phyloP scores from a whole-genome alignment of 2,797 vertebrate genomes.

The Neomorphus geoffroyi region DNA sequence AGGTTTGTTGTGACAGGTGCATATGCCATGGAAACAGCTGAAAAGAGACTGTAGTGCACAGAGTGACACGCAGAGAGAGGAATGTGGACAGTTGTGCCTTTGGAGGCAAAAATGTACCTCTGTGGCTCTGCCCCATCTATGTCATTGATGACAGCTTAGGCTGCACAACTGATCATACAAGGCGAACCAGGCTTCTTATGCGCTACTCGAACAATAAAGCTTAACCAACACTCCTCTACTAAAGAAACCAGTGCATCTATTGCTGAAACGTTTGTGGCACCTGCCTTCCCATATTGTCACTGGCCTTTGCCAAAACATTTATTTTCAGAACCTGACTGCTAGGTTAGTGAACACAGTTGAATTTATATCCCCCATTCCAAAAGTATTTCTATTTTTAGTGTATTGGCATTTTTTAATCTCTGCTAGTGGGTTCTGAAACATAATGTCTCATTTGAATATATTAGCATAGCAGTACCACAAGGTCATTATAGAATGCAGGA shows the following conservation, averaged over 20 bases:
- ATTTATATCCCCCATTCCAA: background rate
- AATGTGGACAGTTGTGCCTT: accelerated
- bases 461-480: conserved; percentile 57
- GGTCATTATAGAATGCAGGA: conserved; percentile 41
- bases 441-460: conserved; percentile 66
- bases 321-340: background rate
- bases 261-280: background rate
- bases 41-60: background rate
- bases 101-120: background rate
- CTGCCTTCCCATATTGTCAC: background rate
- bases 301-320: background rate
- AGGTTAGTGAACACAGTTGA: background rate
- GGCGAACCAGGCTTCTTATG: background rate
- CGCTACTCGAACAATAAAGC: background rate
- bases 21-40: background rate
- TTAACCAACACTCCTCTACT: accelerated
- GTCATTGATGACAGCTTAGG: accelerated
- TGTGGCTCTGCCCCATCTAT: background rate
- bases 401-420: conserved; percentile 48
- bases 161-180: accelerated
- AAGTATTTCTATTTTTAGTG: conserved; percentile 55
- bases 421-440: conserved; percentile 46
- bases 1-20: background rate
- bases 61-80: accelerated
- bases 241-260: background rate